phyloP scores from a whole-genome alignment of 2,797 vertebrate genomes.

The Notoglanidium macrostoma region DNA sequence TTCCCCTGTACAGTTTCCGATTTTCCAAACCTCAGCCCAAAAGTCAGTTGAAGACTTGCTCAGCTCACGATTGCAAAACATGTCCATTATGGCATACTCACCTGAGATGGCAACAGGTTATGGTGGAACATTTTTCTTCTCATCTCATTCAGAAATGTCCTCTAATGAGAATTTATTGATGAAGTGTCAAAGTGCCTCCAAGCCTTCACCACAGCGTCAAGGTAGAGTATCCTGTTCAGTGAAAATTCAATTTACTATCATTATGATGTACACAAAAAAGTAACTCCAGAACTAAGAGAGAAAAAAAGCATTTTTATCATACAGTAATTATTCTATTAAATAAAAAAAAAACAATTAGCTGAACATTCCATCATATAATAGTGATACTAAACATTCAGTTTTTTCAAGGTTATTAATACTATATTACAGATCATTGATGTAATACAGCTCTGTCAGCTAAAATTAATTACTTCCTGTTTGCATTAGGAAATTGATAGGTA shows the following conservation, averaged over 20 bases:
- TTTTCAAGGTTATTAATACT: not conserved
- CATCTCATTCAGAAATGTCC: constrained; percentile 20
- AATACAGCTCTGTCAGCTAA: not conserved
- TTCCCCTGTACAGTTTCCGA: not conserved
- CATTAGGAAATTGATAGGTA: not conserved
- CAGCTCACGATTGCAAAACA: constrained; percentile 21
- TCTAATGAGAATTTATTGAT: constrained; percentile 19
- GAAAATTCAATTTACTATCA: constrained; percentile 1
- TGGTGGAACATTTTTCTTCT: constrained; percentile 8
- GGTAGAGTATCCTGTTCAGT: constrained; percentile 32
- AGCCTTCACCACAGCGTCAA: not conserved
- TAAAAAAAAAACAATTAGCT: not conserved
- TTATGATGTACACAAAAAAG: not conserved
- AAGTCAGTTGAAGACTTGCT: constrained; percentile 6
- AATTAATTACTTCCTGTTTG: not conserved
- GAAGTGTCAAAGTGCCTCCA: not conserved
- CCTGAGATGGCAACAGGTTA: constrained; percentile 35
- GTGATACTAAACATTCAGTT: too few relatives aligned
- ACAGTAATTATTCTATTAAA: not conserved
- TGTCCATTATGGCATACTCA: not conserved
- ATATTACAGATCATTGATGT: not conserved
- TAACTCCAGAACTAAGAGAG: not conserved
- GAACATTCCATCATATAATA: not conserved
- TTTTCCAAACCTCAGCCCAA: constrained; percentile 16
- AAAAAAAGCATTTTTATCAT: not conserved